Evolutionary conservation across 2,888 invertebrate genomes (phyloP).

Genomic region (Cosmia trapezina): DNA sequence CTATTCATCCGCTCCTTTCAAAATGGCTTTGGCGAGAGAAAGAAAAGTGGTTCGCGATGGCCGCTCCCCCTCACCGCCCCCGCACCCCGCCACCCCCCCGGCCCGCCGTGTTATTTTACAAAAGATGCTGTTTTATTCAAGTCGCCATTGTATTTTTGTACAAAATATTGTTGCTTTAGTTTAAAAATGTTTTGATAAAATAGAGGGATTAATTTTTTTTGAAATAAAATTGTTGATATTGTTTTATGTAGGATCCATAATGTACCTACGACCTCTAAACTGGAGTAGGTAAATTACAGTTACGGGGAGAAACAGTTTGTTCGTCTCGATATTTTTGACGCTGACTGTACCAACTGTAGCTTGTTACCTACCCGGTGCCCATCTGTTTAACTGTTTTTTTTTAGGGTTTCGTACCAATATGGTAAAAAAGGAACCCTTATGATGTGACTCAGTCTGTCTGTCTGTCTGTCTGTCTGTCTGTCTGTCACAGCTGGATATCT

Average conservation of each 20-base stretch:
- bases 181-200: slow-evolving; percentile 53
- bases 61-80: slow-evolving; percentile 59
- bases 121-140: slow-evolving; percentile 82
- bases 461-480: no score
- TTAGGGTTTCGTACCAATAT: no score
- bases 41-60: slow-evolving; percentile 83
- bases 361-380: no score
- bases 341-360: no score
- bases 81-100: slow-evolving; percentile 52
- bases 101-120: slow-evolving; percentile 77
- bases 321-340: no score
- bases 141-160: slow-evolving; percentile 82
- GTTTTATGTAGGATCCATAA: neutral
- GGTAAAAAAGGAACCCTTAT: no score
- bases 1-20: slow-evolving; percentile 67
- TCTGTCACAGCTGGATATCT: no score
- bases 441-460: no score
- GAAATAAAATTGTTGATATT: neutral
- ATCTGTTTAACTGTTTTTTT: no score
- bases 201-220: slow-evolving; percentile 13
- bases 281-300: neutral
- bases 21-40: slow-evolving; percentile 81
- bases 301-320: no score
- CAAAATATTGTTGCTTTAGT: slow-evolving; percentile 58
- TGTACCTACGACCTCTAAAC: neutral